Percentiles rank a stretch among this genome's conserved stretches.
phyloP scores from a whole-genome alignment of 1,140 invertebrate genomes.

The Drosophila hydei region DNA sequence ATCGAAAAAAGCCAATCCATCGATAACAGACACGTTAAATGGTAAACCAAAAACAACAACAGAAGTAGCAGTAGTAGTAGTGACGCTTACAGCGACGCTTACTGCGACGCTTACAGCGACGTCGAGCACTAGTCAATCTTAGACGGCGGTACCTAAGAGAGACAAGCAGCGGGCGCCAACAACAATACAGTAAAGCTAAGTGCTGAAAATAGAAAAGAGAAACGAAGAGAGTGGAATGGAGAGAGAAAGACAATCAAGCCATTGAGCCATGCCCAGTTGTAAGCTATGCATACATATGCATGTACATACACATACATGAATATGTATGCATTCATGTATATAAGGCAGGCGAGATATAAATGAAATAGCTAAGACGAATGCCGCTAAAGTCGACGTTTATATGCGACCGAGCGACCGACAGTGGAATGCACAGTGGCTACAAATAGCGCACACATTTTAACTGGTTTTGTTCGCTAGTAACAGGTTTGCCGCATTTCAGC shows the following conservation, averaged over 20 bases:
- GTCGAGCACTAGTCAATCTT: conserved; percentile 53
- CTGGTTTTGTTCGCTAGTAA: conserved; percentile 21
- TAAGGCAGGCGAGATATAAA: conserved; percentile 63
- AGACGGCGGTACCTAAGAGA: conserved; percentile 22
- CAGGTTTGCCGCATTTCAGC: conserved; percentile 29
- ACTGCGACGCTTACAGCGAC: background rate
- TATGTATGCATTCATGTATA: conserved; percentile 26
- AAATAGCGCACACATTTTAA: background rate
- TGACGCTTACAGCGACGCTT: conserved; percentile 8
- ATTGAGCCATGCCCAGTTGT: conserved; percentile 41
- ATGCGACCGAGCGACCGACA: conserved; percentile 58
- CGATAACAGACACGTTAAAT: conserved; percentile 57
- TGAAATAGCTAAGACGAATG: conserved; percentile 67
- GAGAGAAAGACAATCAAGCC: conserved; percentile 25
- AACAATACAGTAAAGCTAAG: conserved; percentile 37
- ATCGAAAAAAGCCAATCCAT: conserved; percentile 38
- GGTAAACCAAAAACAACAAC: conserved; percentile 19
- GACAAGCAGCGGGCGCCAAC: conserved; percentile 33
- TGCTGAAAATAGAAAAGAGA: conserved; percentile 22
- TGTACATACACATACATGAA: background rate
- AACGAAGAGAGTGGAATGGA: background rate
- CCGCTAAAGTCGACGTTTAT: conserved; percentile 56
- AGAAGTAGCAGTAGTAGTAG: conserved; percentile 7
- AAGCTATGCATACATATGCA: conserved; percentile 10
- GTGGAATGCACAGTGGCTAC: conserved; percentile 64